Percentiles rank a stretch among this genome's conserved stretches.
Evolutionary conservation across 2,797 vertebrate species (phyloP).

Genomic region (Scleropages formosus): DNA sequence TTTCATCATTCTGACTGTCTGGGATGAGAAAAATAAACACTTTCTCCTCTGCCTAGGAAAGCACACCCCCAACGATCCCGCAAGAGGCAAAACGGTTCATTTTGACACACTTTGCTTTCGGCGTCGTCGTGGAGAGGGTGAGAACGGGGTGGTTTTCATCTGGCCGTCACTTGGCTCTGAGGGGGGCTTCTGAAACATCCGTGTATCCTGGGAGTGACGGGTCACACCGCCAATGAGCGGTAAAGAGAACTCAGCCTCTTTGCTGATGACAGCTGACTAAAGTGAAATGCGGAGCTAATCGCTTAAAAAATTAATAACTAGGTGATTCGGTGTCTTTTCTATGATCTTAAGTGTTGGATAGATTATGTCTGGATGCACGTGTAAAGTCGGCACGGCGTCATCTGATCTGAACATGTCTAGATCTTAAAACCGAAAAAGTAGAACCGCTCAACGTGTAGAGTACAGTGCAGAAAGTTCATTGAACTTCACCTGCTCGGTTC

Average conservation of each 20-base stretch:
- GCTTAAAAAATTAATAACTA: background rate
- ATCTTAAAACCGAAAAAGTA: too few relatives aligned
- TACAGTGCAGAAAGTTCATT: too few relatives aligned
- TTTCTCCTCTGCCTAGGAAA: background rate
- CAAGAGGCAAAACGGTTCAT: background rate
- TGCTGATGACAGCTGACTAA: background rate
- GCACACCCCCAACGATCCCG: background rate
- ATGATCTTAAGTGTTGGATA: too few relatives aligned
- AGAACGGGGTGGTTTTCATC: background rate
- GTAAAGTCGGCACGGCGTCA: too few relatives aligned
- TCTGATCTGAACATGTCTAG: background rate
- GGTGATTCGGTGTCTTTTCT: slow-evolving; percentile 7
- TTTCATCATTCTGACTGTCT: background rate
- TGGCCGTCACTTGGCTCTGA: background rate
- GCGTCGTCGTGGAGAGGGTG: background rate
- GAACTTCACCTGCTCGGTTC: too few relatives aligned
- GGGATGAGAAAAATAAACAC: background rate
- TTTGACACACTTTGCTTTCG: background rate
- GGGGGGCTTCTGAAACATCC: background rate
- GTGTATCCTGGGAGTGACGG: background rate
- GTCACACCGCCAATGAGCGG: background rate
- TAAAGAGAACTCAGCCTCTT: background rate
- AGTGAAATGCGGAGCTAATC: too few relatives aligned
- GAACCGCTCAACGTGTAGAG: too few relatives aligned
- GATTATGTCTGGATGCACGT: too few relatives aligned